These are phyloP conservation scores for Drosophila nigromelanica DNA, from an alignment of 1,140 invertebrate species.

Conservation along the genomic window DNA sequence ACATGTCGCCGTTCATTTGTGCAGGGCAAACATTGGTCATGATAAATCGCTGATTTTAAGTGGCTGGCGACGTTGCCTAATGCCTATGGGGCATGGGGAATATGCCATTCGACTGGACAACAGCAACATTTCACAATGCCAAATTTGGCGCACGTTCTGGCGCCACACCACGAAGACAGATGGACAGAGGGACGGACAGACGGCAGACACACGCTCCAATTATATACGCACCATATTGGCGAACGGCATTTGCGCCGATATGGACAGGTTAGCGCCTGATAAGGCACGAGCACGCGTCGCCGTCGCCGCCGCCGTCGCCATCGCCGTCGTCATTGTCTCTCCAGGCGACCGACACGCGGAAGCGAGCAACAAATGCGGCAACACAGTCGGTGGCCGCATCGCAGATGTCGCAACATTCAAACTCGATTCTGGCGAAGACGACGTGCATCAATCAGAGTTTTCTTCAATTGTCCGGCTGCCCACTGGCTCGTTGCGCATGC, in stretches of 20 bases:
- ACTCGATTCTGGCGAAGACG: constrained; percentile 64
- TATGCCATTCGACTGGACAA: constrained; percentile 46
- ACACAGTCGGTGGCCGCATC: constrained; percentile 43
- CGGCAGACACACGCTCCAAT: constrained; percentile 40
- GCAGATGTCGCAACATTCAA: constrained; percentile 67
- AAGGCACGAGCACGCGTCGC: constrained; percentile 71
- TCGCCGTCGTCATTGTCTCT: constrained; percentile 37
- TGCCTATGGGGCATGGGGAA: constrained; percentile 50
- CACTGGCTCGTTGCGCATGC: constrained; percentile 54
- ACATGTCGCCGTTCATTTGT: constrained; percentile 43
- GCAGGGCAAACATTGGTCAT: constrained; percentile 48
- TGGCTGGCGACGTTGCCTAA: constrained; percentile 56
- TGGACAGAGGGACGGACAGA: background rate
- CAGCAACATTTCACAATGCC: constrained; percentile 71
- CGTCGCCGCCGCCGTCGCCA: constrained; percentile 32
- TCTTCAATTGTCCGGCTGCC: constrained; percentile 27
- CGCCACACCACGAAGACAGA: constrained; percentile 64
- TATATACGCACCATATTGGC: constrained; percentile 53
- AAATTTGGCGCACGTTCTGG: constrained; percentile 78
- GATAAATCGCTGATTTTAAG: constrained; percentile 77
- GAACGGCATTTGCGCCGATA: constrained; percentile 63
- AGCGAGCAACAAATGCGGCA: constrained; percentile 44
- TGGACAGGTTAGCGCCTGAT: constrained; percentile 79
- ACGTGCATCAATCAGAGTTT: constrained; percentile 71
- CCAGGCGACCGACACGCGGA: constrained; percentile 71